These are phyloP conservation scores for Numenius arquata DNA, from an alignment of 2,113 vertebrate genomes.

Conservation along the genomic window DNA sequence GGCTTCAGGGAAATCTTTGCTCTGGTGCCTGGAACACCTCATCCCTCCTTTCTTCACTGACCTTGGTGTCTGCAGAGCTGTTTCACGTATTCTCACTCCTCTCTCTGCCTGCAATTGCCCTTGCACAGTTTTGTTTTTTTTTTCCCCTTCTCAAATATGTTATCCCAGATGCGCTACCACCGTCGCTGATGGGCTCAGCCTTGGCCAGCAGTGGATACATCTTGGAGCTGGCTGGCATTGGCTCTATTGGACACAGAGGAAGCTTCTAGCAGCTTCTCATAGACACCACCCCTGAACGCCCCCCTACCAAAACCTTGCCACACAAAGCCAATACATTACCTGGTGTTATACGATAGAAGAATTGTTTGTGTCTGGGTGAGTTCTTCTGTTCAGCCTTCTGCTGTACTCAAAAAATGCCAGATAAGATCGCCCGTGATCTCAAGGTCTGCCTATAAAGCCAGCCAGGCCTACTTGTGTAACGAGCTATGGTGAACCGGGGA, in stretches of 20 bases:
- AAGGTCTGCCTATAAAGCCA: background rate
- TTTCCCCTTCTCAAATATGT: too few relatives aligned
- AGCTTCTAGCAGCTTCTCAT: background rate
- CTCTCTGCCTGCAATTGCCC: too few relatives aligned
- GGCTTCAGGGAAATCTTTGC: too few relatives aligned
- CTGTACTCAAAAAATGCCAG: background rate
- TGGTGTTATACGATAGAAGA: background rate
- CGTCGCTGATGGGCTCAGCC: too few relatives aligned
- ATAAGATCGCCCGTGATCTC: background rate
- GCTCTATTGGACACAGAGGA: background rate
- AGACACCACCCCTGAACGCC: background rate
- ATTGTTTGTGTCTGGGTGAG: background rate
- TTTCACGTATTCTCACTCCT: too few relatives aligned
- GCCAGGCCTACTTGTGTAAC: background rate
- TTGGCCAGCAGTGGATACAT: too few relatives aligned
- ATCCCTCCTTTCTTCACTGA: too few relatives aligned
- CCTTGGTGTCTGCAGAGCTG: too few relatives aligned
- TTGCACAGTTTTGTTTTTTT: too few relatives aligned
- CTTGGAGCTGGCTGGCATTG: background rate
- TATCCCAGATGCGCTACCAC: too few relatives aligned
- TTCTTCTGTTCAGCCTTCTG: constrained; percentile 45
- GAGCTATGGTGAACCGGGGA: background rate
- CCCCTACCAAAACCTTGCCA: background rate
- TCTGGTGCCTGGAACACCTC: too few relatives aligned
- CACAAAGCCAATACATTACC: background rate